Conservation (phyloP, 2,797 vertebrate genomes). For the Zonotrichia albicollis region DNA sequence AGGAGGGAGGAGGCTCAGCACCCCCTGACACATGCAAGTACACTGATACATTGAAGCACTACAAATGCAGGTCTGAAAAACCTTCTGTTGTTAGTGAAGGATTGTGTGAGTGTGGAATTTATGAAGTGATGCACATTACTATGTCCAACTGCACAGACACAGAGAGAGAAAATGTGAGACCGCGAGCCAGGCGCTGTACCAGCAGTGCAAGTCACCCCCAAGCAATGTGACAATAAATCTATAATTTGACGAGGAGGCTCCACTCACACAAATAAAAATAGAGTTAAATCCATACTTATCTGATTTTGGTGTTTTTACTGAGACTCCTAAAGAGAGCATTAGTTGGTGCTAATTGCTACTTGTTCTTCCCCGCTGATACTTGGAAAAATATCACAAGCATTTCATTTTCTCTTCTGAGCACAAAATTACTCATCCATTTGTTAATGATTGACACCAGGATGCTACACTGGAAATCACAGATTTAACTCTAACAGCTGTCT, state of each 20-base stretch:
- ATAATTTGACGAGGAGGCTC: not conserved
- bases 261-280: not conserved
- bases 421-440: not conserved
- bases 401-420: not conserved
- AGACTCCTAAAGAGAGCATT: not conserved
- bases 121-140: not conserved
- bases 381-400: not conserved
- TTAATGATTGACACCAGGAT: not conserved
- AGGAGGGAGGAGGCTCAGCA: not conserved
- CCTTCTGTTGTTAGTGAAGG: not conserved
- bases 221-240: not conserved
- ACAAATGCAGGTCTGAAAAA: not conserved
- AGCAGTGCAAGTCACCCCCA: not conserved
- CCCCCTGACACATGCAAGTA: not conserved
- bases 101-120: not conserved
- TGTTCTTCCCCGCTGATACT: not conserved
- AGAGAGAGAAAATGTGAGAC: not conserved
- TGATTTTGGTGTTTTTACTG: not conserved
- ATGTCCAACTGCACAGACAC: not conserved
- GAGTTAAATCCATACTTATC: not conserved
- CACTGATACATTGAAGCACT: not conserved
- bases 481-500: not conserved
- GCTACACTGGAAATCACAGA: not conserved
- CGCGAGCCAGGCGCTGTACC: rapidly evolving
- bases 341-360: not conserved